These are phyloP conservation scores for Myoxocephalus aenaeus DNA, from an alignment of 2,797 vertebrate species.

Conservation along the genomic window DNA sequence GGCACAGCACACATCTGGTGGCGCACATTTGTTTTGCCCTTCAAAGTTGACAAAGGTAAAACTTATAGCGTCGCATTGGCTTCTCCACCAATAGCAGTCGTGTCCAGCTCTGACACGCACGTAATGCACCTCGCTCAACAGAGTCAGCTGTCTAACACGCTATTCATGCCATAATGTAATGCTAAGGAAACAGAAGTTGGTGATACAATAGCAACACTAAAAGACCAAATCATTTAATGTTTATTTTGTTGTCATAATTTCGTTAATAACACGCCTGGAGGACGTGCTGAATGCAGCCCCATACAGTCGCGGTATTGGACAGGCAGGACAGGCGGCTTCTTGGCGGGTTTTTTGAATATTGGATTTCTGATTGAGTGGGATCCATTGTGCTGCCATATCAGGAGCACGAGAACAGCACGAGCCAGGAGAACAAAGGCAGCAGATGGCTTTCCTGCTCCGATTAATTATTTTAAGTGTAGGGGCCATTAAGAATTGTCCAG, in stretches of 20 bases:
- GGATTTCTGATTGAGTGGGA: slow-evolving; percentile 51
- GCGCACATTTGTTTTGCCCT: slow-evolving; percentile 57
- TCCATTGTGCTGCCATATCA: slow-evolving; percentile 70
- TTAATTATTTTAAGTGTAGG: slow-evolving; percentile 64
- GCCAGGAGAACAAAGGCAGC: slow-evolving; percentile 82
- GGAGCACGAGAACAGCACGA: slow-evolving; percentile 87
- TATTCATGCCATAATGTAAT: no score
- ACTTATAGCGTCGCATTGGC: slow-evolving; percentile 59
- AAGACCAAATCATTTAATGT: not conserved
- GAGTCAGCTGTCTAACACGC: not conserved
- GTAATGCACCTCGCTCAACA: not conserved
- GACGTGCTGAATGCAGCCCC: not conserved
- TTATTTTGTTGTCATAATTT: not conserved
- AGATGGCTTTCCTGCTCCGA: slow-evolving; percentile 80
- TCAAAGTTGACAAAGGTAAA: slow-evolving; percentile 57
- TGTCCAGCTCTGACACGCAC: slow-evolving; percentile 18
- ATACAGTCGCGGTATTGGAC: slow-evolving; percentile 15
- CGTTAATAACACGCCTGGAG: not conserved
- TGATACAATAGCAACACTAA: not conserved
- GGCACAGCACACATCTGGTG: slow-evolving; percentile 78
- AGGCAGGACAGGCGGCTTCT: slow-evolving; percentile 19
- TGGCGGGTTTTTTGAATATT: slow-evolving; percentile 76
- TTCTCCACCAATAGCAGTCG: slow-evolving; percentile 56
- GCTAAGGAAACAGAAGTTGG: not conserved
- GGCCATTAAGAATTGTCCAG: slow-evolving; percentile 61